Conservation (phyloP, 2,113 vertebrate species). For the Edolisoma coerulescens region DNA sequence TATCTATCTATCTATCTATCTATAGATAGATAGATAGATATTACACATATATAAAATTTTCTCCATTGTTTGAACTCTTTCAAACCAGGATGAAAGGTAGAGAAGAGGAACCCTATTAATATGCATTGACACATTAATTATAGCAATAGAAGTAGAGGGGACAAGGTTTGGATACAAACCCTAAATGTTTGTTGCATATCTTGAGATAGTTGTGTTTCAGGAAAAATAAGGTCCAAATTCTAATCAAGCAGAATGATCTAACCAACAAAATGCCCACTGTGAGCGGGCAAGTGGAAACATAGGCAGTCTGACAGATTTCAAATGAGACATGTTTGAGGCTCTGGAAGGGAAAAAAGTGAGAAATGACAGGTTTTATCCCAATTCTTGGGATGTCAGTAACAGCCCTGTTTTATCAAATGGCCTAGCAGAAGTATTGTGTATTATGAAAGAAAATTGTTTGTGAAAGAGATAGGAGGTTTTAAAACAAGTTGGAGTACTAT, state of each 20-base stretch:
- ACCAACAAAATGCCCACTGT: neutral
- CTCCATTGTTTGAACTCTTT: neutral
- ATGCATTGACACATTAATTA: neutral
- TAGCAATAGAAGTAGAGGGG: neutral
- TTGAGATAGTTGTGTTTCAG: neutral
- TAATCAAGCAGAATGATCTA: neutral
- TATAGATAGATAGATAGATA: no score
- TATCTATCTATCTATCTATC: neutral
- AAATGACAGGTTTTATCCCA: neutral
- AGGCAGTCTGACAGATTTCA: neutral
- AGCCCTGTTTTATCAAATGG: neutral
- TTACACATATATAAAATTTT: neutral
- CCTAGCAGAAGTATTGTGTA: neutral
- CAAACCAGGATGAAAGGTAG: neutral
- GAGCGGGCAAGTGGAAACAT: neutral
- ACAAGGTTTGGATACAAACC: neutral
- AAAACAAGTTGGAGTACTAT: neutral
- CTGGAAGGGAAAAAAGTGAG: neutral
- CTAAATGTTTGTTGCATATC: neutral
- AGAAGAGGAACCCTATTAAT: neutral
- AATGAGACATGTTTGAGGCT: neutral
- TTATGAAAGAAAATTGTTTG: neutral
- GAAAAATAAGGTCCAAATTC: neutral
- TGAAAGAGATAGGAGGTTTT: neutral
- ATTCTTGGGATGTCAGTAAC: neutral